Percentiles rank a stretch among this genome's conserved stretches.
phyloP scores from a whole-genome alignment of 2,113 vertebrate species.

The Archocentrus centrarchus region DNA sequence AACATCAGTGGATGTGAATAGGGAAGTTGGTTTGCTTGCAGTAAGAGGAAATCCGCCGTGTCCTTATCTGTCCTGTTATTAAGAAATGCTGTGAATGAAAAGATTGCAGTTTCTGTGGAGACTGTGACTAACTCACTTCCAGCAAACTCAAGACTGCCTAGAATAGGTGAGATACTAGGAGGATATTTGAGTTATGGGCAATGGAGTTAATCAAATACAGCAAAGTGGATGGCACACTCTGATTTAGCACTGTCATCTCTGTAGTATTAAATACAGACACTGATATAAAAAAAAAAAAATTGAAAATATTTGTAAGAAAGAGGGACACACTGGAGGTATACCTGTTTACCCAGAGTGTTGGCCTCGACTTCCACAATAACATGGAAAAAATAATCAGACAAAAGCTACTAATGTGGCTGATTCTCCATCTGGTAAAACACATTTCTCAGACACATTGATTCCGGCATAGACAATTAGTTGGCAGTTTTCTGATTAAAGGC shows the following conservation, averaged over 20 bases:
- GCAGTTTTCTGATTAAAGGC: neutral
- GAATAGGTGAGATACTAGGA: neutral
- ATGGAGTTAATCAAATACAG: neutral
- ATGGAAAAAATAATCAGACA: neutral
- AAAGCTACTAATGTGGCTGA: neutral
- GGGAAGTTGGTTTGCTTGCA: conserved; percentile 50
- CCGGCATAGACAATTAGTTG: neutral
- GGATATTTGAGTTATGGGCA: neutral
- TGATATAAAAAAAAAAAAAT: neutral
- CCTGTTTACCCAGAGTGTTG: neutral
- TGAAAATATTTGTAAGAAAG: neutral
- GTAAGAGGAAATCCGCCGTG: conserved; percentile 72
- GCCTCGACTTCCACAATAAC: neutral
- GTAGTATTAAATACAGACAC: neutral
- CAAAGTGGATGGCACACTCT: neutral
- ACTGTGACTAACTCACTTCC: conserved; percentile 47
- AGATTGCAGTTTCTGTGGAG: conserved; percentile 53
- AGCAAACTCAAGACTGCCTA: neutral
- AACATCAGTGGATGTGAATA: conserved; percentile 38
- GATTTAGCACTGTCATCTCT: neutral
- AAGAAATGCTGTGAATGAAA: conserved; percentile 58
- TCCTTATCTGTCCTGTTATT: conserved; percentile 61
- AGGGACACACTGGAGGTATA: neutral
- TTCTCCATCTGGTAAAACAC: neutral
- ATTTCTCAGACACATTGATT: neutral